Base-by-base conservation (phyloP, 1,140 invertebrate genomes). In the Drosophila pandora region DNA sequence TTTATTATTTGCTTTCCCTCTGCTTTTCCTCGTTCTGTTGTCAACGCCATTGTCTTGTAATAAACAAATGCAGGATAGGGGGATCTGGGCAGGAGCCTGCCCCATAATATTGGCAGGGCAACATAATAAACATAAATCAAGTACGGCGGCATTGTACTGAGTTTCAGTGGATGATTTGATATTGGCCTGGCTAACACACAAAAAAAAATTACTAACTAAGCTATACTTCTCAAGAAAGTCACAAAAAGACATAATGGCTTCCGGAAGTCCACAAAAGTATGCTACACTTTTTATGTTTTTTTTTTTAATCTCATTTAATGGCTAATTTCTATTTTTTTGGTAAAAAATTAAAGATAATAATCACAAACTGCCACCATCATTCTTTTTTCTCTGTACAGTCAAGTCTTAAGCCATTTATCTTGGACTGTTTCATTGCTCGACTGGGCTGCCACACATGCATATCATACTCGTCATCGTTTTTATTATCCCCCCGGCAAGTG, bases 101-200 rank as follows among this genome's bases (percentile, higher is more conserved):
- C 57, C 53, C 41, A 52, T 68, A 59, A 70, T 81, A 84, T 85
- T 85, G 81, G 68, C 81, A 85, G 69, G 64, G 62, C 79, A 82
- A 65, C 82, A 85, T 85, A 85, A 85, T 82, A 87, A 85, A 85
- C 78, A 85, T 85, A 85, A 87, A 85, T 85, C 81, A 85, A 82
- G 74, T 78, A 77, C 62, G 63, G 71, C 43, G 70, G 67, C 63
- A 80, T 85, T 80, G 81, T 85, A 50, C 59, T 34, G 45, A n/a
- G 45, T 43, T 28, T 53, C 49, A 32, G 25, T 32, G 45, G 59
- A 25, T 41, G 63, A 67, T 67, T 67, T 67, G 63, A 50, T 67
- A 64, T 64, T 50, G 63, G 45, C 13, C 60, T 53, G 60, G 47
- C 50, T 13, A 21, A 1, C 59, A 13, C 34, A 64, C 34, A 52